Evolutionary conservation across 2,888 invertebrate genomes (phyloP).

Genomic region (Hyppa rectilinea): DNA sequence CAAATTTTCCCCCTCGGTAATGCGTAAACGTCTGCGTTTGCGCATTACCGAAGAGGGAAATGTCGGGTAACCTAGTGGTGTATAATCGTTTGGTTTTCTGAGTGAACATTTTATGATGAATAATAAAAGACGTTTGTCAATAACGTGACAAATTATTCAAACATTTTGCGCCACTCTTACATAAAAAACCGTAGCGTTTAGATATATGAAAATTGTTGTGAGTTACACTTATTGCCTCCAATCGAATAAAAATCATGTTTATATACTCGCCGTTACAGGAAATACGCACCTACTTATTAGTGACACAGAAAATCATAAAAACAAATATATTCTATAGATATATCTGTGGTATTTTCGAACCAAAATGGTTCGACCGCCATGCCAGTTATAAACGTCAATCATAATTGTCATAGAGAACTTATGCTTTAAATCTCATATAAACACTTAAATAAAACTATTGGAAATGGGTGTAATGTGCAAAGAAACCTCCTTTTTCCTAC

Average conservation of each 20-base stretch:
- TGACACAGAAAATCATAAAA: neutral
- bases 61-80: conserved; percentile 24
- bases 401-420: conserved; percentile 2
- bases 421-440: too few relatives aligned
- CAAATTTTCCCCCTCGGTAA: conserved; percentile 16
- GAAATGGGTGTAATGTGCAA: too few relatives aligned
- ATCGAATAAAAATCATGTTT: conserved; percentile 21
- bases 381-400: neutral
- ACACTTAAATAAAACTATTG: too few relatives aligned
- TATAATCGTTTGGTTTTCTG: neutral
- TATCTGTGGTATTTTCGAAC: too few relatives aligned
- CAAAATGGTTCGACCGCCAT: conserved; percentile 34
- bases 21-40: conserved; percentile 9
- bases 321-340: too few relatives aligned
- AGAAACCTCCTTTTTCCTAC: neutral
- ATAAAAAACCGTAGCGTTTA: neutral
- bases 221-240: conserved; percentile 2
- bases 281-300: conserved; percentile 16
- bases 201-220: neutral
- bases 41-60: too few relatives aligned
- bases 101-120: conserved; percentile 10
- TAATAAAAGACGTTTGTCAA: neutral
- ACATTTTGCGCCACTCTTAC: neutral
- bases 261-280: neutral
- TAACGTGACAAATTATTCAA: neutral